A percentile compares a stretch with the other conserved stretches of the same genome.
These are phyloP conservation scores for Chelidonichthys spinosus DNA, from an alignment of 2,797 vertebrate genomes.

Conservation along the genomic window DNA sequence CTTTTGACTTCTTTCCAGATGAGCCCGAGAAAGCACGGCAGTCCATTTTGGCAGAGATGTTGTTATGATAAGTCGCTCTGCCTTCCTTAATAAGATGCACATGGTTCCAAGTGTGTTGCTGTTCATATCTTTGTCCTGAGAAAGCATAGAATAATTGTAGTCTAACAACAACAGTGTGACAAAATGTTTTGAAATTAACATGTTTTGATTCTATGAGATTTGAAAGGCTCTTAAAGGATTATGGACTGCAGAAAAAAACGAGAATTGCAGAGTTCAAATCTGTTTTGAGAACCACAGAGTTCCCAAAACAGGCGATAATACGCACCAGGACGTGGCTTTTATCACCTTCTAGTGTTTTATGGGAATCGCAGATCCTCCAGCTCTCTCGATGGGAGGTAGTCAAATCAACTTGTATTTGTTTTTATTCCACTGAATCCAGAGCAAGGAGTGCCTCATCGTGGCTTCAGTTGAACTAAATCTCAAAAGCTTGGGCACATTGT, in stretches of 20 bases:
- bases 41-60: slow-evolving; percentile 35
- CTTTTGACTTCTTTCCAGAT: slow-evolving; percentile 52
- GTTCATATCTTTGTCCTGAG: slow-evolving; percentile 1
- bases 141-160: not conserved
- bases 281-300: slow-evolving; percentile 67
- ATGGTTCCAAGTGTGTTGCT: slow-evolving; percentile 38
- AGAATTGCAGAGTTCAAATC: slow-evolving; percentile 40
- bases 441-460: slow-evolving; percentile 4
- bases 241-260: not conserved
- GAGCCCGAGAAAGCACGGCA: slow-evolving; percentile 28
- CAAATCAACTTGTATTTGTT: slow-evolving; percentile 51
- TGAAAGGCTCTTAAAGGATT: slow-evolving; percentile 40
- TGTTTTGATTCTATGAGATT: slow-evolving; percentile 18
- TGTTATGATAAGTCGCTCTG: slow-evolving; percentile 44
- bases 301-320: slow-evolving; percentile 74
- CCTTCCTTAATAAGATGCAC: slow-evolving; percentile 57
- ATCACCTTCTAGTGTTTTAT: slow-evolving; percentile 44
- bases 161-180: slow-evolving; percentile 11
- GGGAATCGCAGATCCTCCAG: slow-evolving; percentile 42
- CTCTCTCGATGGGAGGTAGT: slow-evolving; percentile 49
- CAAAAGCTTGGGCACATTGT: slow-evolving; percentile 1
- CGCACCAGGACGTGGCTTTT: slow-evolving; percentile 37
- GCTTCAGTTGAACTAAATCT: slow-evolving; percentile 18
- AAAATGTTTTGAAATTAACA: slow-evolving; percentile 8
- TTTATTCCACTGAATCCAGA: slow-evolving; percentile 30